Conservation (phyloP, 1,140 invertebrate genomes). For the Paramacrobiotus metropolitanus region DNA sequence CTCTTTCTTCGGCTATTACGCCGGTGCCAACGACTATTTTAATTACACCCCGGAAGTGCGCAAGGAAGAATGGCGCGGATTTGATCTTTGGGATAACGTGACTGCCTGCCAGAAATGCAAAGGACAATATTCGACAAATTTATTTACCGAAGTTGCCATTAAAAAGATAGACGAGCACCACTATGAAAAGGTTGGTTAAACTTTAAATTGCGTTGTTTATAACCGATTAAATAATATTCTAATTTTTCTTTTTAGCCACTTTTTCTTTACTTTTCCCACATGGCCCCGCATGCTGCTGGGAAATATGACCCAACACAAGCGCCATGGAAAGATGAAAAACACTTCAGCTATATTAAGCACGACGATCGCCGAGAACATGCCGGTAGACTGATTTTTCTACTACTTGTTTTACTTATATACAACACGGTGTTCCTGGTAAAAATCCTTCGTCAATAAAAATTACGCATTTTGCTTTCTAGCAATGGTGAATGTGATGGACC, state of each 20-base stretch:
- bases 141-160: constrained; percentile 51
- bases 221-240: not conserved
- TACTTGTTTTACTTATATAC: too few relatives aligned
- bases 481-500: constrained; percentile 53
- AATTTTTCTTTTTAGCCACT: constrained; percentile 8
- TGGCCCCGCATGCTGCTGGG: constrained; percentile 6
- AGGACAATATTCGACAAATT: constrained; percentile 55
- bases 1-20: constrained; percentile 55
- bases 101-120: constrained; percentile 43
- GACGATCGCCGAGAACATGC: constrained; percentile 8
- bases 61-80: constrained; percentile 23
- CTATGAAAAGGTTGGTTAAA: constrained; percentile 17
- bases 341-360: constrained; percentile 6
- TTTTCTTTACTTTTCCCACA: constrained; percentile 10
- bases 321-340: constrained; percentile 7
- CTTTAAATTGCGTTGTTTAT: not conserved
- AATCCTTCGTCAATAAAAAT: not conserved
- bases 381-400: constrained; percentile 4
- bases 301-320: constrained; percentile 7
- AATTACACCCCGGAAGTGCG: constrained; percentile 28
- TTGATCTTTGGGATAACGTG: constrained; percentile 39
- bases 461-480: constrained; percentile 27
- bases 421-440: too few relatives aligned
- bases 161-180: constrained; percentile 42
- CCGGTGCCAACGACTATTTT: constrained; percentile 57